Conservation (phyloP, 2,888 invertebrate species). For the Sminthurinus aureus region DNA sequence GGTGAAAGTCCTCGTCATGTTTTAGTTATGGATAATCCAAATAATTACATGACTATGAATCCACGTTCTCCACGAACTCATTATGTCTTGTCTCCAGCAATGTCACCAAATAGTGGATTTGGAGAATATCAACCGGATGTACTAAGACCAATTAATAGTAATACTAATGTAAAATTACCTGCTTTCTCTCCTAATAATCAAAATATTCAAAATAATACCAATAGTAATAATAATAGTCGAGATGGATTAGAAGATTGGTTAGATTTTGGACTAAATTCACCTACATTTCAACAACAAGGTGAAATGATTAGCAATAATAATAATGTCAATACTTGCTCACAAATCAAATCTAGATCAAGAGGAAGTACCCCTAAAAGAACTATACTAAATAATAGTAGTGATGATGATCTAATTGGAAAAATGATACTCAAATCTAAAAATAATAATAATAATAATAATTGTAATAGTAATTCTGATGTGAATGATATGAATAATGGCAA, state of each 20-base stretch:
- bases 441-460: background rate
- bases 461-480: background rate
- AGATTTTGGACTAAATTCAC: background rate
- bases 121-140: slow-evolving; percentile 36
- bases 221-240: background rate
- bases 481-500: too few relatives aligned
- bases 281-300: background rate
- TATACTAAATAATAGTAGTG: background rate
- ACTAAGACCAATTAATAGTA: slow-evolving; percentile 44
- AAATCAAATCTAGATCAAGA: slow-evolving; percentile 13
- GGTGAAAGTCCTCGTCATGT: slow-evolving; percentile 10
- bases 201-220: background rate
- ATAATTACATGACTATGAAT: background rate
- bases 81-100: slow-evolving; percentile 48
- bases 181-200: slow-evolving; percentile 2
- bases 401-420: background rate
- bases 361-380: slow-evolving; percentile 25
- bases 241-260: background rate
- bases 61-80: slow-evolving; percentile 50
- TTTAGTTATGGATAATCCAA: background rate
- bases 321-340: background rate
- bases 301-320: background rate
- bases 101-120: slow-evolving; percentile 50
- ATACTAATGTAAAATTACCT: background rate
- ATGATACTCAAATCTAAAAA: background rate